Evolutionary conservation across 2,113 vertebrate genomes (phyloP), one percentile per base, ranked within the genome.

Genomic region (Aptenodytes forsteri): DNA sequence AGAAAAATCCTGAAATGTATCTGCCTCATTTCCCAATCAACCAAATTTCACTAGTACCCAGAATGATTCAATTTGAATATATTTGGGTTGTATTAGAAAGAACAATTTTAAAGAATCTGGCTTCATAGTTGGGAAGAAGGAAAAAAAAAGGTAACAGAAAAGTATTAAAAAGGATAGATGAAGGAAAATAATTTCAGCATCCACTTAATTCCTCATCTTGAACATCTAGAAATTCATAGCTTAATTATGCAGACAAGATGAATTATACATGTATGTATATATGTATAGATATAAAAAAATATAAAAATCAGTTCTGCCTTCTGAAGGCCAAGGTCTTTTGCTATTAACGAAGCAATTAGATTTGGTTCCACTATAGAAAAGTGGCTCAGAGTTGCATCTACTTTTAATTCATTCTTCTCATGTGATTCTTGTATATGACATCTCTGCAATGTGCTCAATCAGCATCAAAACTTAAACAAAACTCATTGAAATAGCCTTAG

Each of bases 311-410:
- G 42, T 92, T 87, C 95, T 90, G 83, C 83, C 66, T 97, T 97
- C 72, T 82, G 90, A 97, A 94, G 82, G 81, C 89, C 94, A 95
- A 94, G 29, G 70, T 93, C 71, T 94, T 87, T 83, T 67, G 77
- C 87, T 94, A 91, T 98, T 97, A 97, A 94, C 94, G 95, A 83
- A 96, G 87, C 58, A 91, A 95, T 98, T 95, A 89, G 42, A 95
- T 97, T 97, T 93, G 72, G 6, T 97, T 97, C 42, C 76, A 87
- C 78, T 92, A n/a, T 15, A 78, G 83, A 81, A 81, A 96, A 97
- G 69, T 90, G 73, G 67, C 34, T 87, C 34, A 92, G 90, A 93
- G 65, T 94, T 95, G 78, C 81, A 69, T 96, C 86, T 97, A 69
- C 90, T 97, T 97, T 65, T 95, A 95, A 88, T 97, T 91, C 42